Percentiles rank a stretch among this genome's conserved stretches.
phyloP scores from a whole-genome alignment of 2,113 vertebrate genomes.

The Acrocephalus arundinaceus region DNA sequence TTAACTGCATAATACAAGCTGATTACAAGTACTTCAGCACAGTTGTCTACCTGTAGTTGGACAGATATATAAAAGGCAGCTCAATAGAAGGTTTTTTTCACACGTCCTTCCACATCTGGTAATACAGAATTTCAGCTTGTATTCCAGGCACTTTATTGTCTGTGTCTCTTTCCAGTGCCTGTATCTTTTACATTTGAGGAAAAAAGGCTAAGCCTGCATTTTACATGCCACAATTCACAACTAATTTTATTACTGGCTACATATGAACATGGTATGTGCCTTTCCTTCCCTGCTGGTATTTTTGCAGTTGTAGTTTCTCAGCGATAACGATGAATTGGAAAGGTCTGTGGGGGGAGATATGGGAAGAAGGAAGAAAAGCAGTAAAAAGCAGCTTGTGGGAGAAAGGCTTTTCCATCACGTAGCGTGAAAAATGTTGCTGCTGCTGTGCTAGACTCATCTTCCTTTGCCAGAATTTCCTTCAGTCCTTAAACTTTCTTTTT shows the following conservation, averaged over 20 bases:
- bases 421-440: not conserved
- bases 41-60: not conserved
- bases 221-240: not conserved
- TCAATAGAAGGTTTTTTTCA: not conserved
- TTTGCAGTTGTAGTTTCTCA: not conserved
- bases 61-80: not conserved
- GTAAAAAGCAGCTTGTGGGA: not conserved
- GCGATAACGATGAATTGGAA: not conserved
- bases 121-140: not conserved
- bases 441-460: not conserved
- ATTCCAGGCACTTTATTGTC: not conserved
- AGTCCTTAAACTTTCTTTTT: not conserved
- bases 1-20: not conserved
- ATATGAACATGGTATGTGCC: not conserved
- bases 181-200: not conserved
- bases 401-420: not conserved
- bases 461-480: not conserved
- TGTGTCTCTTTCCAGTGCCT: not conserved
- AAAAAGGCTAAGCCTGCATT: not conserved
- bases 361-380: not conserved
- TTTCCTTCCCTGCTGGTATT: not conserved
- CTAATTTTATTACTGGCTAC: not conserved
- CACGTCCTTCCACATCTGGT: not conserved
- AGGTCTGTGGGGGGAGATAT: not conserved
- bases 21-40: not conserved